phyloP scores from a whole-genome alignment of 1,140 invertebrate species.

The Drosophila quadrilineata region DNA sequence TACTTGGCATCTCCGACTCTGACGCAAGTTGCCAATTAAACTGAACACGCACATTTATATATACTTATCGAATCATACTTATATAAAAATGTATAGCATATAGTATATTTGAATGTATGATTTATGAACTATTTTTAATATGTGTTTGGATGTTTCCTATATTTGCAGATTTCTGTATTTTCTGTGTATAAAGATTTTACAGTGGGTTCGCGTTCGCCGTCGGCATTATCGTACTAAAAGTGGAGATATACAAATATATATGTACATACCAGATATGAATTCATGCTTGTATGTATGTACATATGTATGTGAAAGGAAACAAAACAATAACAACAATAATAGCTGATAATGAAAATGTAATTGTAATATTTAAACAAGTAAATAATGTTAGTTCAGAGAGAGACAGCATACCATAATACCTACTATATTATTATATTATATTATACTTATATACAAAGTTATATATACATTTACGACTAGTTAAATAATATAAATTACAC shows the following conservation, averaged over 20 bases:
- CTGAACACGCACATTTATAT: constrained; percentile 24
- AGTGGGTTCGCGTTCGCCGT: constrained; percentile 82
- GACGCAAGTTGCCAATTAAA: constrained; percentile 68
- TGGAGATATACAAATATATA: constrained; percentile 3
- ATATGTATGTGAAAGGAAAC: constrained; percentile 53
- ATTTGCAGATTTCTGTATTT: constrained; percentile 92
- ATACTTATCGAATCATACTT: constrained; percentile 1
- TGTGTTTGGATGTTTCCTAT: constrained; percentile 31
- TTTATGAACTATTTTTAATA: constrained; percentile 71
- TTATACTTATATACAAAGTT: constrained; percentile 20
- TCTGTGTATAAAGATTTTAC: constrained; percentile 95
- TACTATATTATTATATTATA: constrained; percentile 31
- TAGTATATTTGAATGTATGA: constrained; percentile 23
- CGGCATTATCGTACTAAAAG: constrained; percentile 74
- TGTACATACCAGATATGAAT: too few relatives aligned
- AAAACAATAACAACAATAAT: constrained; percentile 78
- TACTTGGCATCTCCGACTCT: too few relatives aligned
- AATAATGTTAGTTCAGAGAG: constrained; percentile 69
- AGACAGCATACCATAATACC: constrained; percentile 50
- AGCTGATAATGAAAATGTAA: constrained; percentile 71
- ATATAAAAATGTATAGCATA: constrained; percentile 4
- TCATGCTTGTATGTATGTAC: constrained; percentile 1
- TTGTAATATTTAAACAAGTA: constrained; percentile 75
- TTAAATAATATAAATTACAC: constrained; percentile 64
- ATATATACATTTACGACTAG: constrained; percentile 46